Evolutionary conservation across 1,140 invertebrate genomes (phyloP).

Genomic region (Phymastichus coffea): DNA sequence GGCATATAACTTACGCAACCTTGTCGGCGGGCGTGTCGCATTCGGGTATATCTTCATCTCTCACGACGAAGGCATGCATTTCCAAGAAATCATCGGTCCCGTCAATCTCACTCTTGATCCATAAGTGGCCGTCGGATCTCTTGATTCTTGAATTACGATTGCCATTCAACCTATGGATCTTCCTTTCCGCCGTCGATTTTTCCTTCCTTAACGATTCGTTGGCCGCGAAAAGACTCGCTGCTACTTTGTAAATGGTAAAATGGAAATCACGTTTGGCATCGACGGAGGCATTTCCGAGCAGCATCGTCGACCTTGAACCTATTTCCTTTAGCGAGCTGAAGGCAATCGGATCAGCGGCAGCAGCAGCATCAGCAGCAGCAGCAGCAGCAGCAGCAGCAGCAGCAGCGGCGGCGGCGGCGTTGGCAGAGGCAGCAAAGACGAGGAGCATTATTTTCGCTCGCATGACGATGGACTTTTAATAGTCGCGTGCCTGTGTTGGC

Average conservation of each 20-base stretch:
- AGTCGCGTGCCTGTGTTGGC: background rate
- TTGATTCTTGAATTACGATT: no score
- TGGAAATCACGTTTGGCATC: background rate
- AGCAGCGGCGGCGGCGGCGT: background rate
- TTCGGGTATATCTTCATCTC: conserved; percentile 30
- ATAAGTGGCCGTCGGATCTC: conserved; percentile 9
- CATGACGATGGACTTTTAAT: conserved; percentile 4
- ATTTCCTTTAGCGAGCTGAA: background rate
- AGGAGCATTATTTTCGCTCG: conserved; percentile 15
- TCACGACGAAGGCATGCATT: conserved; percentile 37
- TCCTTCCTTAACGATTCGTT: background rate
- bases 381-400: background rate
- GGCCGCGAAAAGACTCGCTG: background rate
- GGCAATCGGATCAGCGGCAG: no score
- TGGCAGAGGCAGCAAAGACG: background rate
- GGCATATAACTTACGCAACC: conserved; percentile 34
- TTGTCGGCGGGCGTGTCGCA: conserved; percentile 25
- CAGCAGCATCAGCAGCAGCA: no score
- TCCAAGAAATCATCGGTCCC: conserved; percentile 19
- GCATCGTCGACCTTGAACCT: background rate
- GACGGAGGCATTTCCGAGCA: background rate
- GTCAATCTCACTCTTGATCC: conserved; percentile 28
- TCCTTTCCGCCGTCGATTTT: no score
- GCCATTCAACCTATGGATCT: background rate
- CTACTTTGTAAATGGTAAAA: background rate